Conservation (phyloP, 2,113 vertebrate genomes). For the Mus musculus region GRCm39 chr9:54934001-54934500, state of each 20-base stretch:
- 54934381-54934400: neutral
- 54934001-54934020: neutral
- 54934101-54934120: neutral
- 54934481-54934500: no score
- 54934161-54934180: no score
- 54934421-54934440: neutral
- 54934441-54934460: neutral
- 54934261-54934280: neutral
- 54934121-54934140: neutral
- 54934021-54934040: neutral
- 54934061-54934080: neutral
- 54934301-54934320: neutral
- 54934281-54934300: no score
- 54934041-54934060: neutral
- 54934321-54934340: neutral
- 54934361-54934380: neutral
- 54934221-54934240: neutral
- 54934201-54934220: neutral
- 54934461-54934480: neutral
- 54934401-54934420: neutral
- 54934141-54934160: neutral
- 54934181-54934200: no score
- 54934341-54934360: neutral
- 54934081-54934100: neutral
- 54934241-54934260: rapidly evolving